Conservation (phyloP, 1,140 invertebrate genomes). For the Sesamia nonagrioides region DNA sequence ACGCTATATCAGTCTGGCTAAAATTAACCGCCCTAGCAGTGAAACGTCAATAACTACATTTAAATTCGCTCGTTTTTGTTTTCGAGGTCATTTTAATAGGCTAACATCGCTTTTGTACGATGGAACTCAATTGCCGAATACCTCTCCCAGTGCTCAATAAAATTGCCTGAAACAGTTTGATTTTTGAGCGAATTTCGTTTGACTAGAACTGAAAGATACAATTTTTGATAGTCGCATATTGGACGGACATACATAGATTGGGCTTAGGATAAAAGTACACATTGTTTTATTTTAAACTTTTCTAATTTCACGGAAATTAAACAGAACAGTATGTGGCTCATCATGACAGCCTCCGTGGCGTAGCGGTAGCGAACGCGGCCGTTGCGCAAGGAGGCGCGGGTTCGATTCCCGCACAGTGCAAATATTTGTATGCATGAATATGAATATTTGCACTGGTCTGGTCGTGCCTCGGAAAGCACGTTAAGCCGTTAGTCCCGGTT, state of each 20-base stretch:
- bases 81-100: slow-evolving; percentile 13
- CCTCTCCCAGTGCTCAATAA: slow-evolving; percentile 9
- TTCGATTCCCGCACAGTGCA: no score
- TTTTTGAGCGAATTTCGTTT: slow-evolving; percentile 9
- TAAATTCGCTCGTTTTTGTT: slow-evolving; percentile 9
- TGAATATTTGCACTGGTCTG: no score
- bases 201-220: neutral
- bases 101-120: slow-evolving; percentile 5
- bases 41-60: neutral
- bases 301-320: neutral
- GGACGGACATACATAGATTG: neutral
- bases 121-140: slow-evolving; percentile 17
- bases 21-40: neutral
- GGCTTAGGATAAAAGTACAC: neutral
- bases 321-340: neutral
- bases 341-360: no score
- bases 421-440: no score
- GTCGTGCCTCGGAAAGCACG: no score
- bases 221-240: slow-evolving; percentile 21
- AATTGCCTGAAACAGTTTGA: slow-evolving; percentile 21
- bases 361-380: no score
- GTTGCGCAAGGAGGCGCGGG: no score
- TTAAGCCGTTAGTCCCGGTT: no score
- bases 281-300: neutral
- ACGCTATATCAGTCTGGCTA: neutral